Evolutionary conservation across 2,888 invertebrate genomes (phyloP).

Genomic region (Timema podura): DNA sequence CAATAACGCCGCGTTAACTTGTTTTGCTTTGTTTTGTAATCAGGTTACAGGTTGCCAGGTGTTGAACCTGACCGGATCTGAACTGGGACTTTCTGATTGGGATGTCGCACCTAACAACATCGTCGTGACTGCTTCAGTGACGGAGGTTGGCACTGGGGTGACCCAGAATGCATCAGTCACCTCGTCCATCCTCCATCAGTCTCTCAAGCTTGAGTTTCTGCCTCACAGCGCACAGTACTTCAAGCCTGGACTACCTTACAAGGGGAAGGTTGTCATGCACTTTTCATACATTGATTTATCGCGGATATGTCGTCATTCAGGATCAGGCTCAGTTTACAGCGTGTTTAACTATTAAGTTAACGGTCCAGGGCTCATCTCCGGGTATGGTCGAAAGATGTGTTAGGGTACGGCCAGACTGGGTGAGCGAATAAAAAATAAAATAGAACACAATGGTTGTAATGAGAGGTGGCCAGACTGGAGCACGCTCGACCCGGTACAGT

Average conservation of each 20-base stretch:
- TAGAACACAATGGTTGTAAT: too few species aligned
- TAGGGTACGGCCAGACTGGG: too few species aligned
- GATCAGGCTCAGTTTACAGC: too few species aligned
- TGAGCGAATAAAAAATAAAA: too few species aligned
- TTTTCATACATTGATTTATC: too few species aligned
- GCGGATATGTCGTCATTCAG: too few species aligned
- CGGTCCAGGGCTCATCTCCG: too few species aligned
- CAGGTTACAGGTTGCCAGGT: constrained; percentile 40
- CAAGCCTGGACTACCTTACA: constrained; percentile 67
- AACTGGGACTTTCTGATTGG: constrained; percentile 42
- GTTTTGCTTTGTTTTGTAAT: constrained; percentile 31
- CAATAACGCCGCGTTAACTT: constrained; percentile 18
- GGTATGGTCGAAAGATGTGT: too few species aligned
- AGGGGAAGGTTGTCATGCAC: constrained; percentile 52
- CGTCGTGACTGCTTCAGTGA: constrained; percentile 44
- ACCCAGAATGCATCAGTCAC: constrained; percentile 59
- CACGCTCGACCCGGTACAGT: too few species aligned
- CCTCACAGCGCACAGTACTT: constrained; percentile 56
- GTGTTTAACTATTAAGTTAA: too few species aligned
- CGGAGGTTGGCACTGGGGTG: constrained; percentile 60
- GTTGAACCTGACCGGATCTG: constrained; percentile 42
- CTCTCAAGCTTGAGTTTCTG: constrained; percentile 56
- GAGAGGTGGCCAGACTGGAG: too few species aligned
- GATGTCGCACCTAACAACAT: constrained; percentile 42
- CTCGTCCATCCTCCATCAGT: constrained; percentile 54